A percentile compares a stretch with the other conserved stretches of the same genome.
phyloP scores from a whole-genome alignment of 2,888 invertebrate species.

The Aporophyla lueneburgensis region DNA sequence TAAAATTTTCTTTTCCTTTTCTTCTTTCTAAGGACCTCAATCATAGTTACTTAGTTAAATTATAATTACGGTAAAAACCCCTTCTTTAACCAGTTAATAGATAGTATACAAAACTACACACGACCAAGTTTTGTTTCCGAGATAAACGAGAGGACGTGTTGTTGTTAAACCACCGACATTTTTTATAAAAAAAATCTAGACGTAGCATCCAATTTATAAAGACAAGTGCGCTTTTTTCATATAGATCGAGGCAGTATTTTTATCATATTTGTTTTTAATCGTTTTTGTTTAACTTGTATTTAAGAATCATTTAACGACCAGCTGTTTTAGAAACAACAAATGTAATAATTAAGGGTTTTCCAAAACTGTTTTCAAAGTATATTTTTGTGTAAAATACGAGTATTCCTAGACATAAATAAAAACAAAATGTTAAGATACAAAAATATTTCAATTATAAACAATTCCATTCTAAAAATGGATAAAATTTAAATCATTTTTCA shows the following conservation, averaged over 20 bases:
- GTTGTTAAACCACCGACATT: not conserved
- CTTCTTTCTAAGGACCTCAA: not conserved
- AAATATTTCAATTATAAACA: not conserved
- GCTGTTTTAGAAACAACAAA: not conserved
- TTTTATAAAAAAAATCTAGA: constrained; percentile 2
- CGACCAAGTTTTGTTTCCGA: not conserved
- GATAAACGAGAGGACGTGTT: not conserved
- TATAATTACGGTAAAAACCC: not conserved
- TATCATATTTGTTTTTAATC: not conserved
- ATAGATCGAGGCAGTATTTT: not conserved
- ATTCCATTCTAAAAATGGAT: not conserved
- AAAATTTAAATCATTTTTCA: not conserved
- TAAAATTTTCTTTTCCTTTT: no score
- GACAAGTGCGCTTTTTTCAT: not conserved
- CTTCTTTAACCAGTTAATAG: not conserved
- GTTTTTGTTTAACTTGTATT: not conserved
- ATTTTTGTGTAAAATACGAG: not conserved
- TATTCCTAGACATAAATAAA: not conserved
- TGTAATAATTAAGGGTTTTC: not conserved
- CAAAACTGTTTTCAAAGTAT: not conserved
- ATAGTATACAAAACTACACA: not conserved
- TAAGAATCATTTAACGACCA: not conserved
- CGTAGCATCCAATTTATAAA: constrained; percentile 1
- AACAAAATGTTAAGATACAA: not conserved
- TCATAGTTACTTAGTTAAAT: no score